These are phyloP conservation scores for Chaunax sp. DNA, from an alignment of 2,797 vertebrate species.

Conservation along the genomic window DNA sequence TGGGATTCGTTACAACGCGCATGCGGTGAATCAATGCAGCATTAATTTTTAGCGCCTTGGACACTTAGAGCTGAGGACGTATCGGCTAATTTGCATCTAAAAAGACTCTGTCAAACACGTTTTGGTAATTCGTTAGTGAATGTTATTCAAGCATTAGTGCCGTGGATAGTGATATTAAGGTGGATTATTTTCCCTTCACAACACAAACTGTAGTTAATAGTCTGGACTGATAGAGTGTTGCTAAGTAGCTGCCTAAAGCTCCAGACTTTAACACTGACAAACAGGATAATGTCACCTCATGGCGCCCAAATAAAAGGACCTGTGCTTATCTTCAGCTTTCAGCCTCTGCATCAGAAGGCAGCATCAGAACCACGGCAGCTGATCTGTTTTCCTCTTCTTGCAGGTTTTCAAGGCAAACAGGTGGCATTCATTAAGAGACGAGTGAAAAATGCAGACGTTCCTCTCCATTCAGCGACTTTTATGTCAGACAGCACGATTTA, in stretches of 20 bases:
- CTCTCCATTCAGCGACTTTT: slow-evolving; percentile 78
- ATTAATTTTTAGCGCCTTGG: slow-evolving; percentile 51
- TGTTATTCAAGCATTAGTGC: slow-evolving; percentile 59
- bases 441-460: slow-evolving; percentile 74
- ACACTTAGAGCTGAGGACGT: slow-evolving; percentile 48
- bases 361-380: neutral
- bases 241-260: slow-evolving; percentile 24
- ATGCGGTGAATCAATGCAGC: slow-evolving; percentile 54
- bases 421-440: slow-evolving; percentile 63
- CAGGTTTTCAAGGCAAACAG: slow-evolving; percentile 25
- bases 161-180: slow-evolving; percentile 46
- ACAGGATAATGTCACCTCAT: slow-evolving; percentile 10
- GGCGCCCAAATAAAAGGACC: neutral
- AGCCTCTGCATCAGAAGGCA: neutral
- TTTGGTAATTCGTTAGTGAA: slow-evolving; percentile 71
- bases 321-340: neutral
- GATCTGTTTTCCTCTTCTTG: slow-evolving; percentile 5
- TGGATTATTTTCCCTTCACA: slow-evolving; percentile 47
- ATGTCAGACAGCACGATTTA: slow-evolving; percentile 75
- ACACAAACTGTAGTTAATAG: slow-evolving; percentile 9
- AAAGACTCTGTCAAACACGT: slow-evolving; percentile 72
- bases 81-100: slow-evolving; percentile 69
- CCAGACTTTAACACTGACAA: slow-evolving; percentile 24
- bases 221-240: slow-evolving; percentile 15
- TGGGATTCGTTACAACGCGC: slow-evolving; percentile 46